Percentiles rank a stretch among this genome's conserved stretches.
Conservation (phyloP, 1,140 invertebrate species). For the Caligus rogercresseyi region DNA sequence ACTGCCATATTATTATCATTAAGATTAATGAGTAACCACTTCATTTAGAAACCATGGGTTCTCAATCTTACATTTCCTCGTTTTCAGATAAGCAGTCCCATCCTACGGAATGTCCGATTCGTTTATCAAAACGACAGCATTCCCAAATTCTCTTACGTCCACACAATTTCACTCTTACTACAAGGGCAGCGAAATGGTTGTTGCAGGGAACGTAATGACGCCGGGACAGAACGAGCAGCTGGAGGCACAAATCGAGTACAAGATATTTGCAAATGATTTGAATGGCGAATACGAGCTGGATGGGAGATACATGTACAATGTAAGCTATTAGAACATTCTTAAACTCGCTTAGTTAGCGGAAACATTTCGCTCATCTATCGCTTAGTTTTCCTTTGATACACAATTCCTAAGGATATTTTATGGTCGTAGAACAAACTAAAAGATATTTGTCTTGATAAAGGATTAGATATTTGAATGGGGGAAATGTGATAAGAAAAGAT, state of each 20-base stretch:
- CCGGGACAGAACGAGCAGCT: not conserved
- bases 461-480: too few relatives aligned
- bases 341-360: too few relatives aligned
- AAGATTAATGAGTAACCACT: not conserved
- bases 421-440: too few relatives aligned
- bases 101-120: slow-evolving; percentile 1
- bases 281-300: slow-evolving; percentile 5
- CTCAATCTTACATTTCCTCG: not conserved
- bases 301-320: slow-evolving; percentile 3
- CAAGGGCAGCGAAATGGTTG: slow-evolving; percentile 12
- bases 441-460: too few relatives aligned
- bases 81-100: slow-evolving; percentile 13
- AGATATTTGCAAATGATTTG: slow-evolving; percentile 1
- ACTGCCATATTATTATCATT: not conserved
- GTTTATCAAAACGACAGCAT: slow-evolving; percentile 10
- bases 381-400: too few relatives aligned
- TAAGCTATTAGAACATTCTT: too few relatives aligned
- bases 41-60: not conserved
- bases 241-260: slow-evolving; percentile 4
- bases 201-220: not conserved
- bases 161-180: slow-evolving; percentile 13
- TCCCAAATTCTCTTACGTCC: slow-evolving; percentile 9
- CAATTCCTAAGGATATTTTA: too few relatives aligned
- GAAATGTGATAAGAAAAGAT: too few relatives aligned
- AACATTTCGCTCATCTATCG: too few relatives aligned